phyloP scores from a whole-genome alignment of 2,888 invertebrate genomes.

The Rapana venosa region DNA sequence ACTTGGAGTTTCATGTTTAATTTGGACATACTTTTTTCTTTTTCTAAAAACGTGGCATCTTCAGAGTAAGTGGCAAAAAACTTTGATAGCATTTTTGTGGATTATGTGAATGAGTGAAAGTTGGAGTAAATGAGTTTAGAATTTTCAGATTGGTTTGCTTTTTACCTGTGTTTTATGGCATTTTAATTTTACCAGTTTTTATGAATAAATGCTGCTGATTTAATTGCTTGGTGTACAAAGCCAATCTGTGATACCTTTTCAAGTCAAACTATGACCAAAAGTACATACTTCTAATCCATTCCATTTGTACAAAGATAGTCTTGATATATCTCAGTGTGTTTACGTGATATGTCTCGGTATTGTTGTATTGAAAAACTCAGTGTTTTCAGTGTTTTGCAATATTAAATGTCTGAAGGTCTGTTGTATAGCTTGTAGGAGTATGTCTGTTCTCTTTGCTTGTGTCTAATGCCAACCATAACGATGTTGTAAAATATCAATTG shows the following conservation, averaged over 20 bases:
- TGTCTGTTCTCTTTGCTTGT: background rate
- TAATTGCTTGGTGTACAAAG: background rate
- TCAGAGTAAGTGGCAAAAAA: background rate
- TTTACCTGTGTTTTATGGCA: background rate
- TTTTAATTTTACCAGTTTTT: background rate
- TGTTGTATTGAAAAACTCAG: background rate
- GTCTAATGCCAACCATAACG: background rate
- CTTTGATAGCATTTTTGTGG: background rate
- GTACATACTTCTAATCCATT: conserved; percentile 21
- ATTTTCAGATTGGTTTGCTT: background rate
- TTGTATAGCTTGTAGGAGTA: background rate
- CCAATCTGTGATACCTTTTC: background rate
- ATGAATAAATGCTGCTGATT: background rate
- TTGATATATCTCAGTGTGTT: background rate
- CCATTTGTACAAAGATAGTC: conserved; percentile 5
- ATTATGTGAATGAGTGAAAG: background rate
- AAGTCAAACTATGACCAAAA: background rate
- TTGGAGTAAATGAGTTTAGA: background rate
- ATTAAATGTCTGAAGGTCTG: background rate
- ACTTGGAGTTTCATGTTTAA: background rate
- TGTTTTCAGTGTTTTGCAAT: background rate
- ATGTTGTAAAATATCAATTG: too few species aligned
- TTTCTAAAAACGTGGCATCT: background rate
- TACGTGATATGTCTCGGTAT: background rate
- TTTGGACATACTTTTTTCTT: background rate